phyloP scores from a whole-genome alignment of 2,888 invertebrate genomes.

The Nomada fucata region DNA sequence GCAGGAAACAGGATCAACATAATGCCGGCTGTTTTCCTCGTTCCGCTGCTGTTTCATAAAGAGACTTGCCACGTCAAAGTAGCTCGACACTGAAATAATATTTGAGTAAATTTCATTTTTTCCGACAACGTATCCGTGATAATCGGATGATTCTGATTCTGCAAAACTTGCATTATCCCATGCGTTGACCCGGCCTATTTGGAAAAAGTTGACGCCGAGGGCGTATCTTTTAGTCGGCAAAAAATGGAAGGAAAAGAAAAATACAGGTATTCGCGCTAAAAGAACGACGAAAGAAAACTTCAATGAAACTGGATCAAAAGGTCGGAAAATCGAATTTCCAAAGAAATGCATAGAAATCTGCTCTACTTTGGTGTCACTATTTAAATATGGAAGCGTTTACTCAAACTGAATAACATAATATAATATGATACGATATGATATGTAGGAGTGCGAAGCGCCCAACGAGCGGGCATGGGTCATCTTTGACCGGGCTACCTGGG shows the following conservation, averaged over 20 bases:
- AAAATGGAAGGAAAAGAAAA: conserved; percentile 12
- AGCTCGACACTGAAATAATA: neutral
- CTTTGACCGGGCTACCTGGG: too few relatives aligned
- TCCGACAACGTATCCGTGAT: neutral
- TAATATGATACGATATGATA: too few relatives aligned
- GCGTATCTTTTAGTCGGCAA: conserved; percentile 2
- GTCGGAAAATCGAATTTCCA: neutral
- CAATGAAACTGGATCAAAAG: neutral
- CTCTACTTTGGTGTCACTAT: conserved; percentile 18
- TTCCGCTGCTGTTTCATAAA: conserved; percentile 7
- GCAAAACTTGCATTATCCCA: neutral
- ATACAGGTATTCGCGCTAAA: neutral
- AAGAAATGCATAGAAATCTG: neutral
- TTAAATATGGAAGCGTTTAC: neutral
- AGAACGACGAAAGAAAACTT: neutral
- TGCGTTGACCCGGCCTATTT: neutral
- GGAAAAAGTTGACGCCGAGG: neutral
- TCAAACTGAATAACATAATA: too few relatives aligned
- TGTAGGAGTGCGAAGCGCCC: too few relatives aligned
- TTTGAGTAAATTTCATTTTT: neutral
- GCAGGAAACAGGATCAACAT: neutral
- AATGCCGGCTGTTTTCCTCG: neutral
- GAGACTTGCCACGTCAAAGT: neutral
- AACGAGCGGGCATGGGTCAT: too few relatives aligned
- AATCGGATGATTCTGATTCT: neutral